Evolutionary conservation across 64 coral and sea anemone species (phyloP).

Genomic region (Montipora efflorescens): DNA sequence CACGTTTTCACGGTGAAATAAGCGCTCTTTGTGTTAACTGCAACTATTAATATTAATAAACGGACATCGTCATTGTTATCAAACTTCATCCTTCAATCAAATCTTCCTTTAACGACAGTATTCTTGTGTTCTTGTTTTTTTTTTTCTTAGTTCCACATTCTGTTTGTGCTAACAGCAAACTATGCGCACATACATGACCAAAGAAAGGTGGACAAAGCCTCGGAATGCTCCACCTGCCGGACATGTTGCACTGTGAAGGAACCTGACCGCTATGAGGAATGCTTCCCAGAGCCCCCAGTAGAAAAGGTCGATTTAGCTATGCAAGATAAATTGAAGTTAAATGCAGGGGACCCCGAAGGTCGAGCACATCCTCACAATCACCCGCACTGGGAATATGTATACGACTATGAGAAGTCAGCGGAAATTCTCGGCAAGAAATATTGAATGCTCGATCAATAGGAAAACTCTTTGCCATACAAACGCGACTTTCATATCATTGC

Average conservation of each 20-base stretch:
- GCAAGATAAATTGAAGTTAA: constrained; percentile 73
- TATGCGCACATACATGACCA: constrained; percentile 85
- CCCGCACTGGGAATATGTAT: constrained; percentile 81
- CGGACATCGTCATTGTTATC: too few relatives aligned
- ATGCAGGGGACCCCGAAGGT: constrained; percentile 69
- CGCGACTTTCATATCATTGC: background rate
- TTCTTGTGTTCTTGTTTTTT: background rate
- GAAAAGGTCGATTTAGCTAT: constrained; percentile 81
- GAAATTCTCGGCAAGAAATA: constrained; percentile 81
- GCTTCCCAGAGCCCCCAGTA: constrained; percentile 77
- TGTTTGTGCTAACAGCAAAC: constrained; percentile 87
- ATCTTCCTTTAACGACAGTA: too few relatives aligned
- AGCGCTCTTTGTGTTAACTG: too few relatives aligned
- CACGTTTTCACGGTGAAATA: too few relatives aligned
- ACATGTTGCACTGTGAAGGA: constrained; percentile 85
- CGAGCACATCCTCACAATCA: constrained; percentile 78
- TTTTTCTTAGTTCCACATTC: constrained; percentile 82
- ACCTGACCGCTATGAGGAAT: constrained; percentile 92
- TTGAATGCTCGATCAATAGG: background rate
- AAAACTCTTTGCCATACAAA: background rate
- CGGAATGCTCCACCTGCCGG: constrained; percentile 86
- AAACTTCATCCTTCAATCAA: too few relatives aligned
- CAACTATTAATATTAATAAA: too few relatives aligned
- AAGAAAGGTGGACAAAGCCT: constrained; percentile 61
- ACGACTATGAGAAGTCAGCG: constrained; percentile 80